phyloP scores from a whole-genome alignment of 2,113 vertebrate species.

The Hydrochoerus hydrochaeris region DNA sequence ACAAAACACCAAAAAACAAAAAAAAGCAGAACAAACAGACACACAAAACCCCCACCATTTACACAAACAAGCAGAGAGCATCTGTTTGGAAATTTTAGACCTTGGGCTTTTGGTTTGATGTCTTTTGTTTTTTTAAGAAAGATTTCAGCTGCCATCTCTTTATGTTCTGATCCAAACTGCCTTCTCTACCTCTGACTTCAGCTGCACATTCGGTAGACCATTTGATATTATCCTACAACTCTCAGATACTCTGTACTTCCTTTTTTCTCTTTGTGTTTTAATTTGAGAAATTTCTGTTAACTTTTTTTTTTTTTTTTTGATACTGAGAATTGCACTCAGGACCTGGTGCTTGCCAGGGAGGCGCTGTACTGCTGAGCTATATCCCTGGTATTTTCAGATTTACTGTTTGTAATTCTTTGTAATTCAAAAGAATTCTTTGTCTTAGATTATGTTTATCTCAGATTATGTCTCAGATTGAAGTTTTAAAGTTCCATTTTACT shows the following conservation, averaged over 20 bases:
- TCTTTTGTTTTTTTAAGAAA: background rate
- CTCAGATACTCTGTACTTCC: background rate
- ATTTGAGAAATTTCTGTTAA: background rate
- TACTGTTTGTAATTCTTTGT: background rate
- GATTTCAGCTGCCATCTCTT: background rate
- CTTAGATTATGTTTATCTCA: too few species aligned
- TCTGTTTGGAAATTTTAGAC: background rate
- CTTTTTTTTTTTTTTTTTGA: too few species aligned
- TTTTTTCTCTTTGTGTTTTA: background rate
- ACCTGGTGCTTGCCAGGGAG: too few species aligned
- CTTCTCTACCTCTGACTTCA: background rate
- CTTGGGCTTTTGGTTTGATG: background rate
- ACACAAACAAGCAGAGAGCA: background rate
- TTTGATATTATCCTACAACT: background rate
- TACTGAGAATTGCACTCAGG: too few species aligned
- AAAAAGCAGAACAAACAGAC: too few species aligned
- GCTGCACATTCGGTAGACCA: background rate
- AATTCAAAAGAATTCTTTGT: background rate
- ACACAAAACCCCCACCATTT: too few species aligned
- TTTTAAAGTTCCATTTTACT: conserved; percentile 1
- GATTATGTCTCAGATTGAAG: background rate
- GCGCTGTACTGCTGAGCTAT: too few species aligned
- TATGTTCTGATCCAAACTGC: background rate
- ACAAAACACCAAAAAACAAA: too few species aligned
- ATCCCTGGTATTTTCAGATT: background rate